Evolutionary conservation across 2,113 vertebrate species (phyloP).

Genomic region (Microtus ochrogaster): DNA sequence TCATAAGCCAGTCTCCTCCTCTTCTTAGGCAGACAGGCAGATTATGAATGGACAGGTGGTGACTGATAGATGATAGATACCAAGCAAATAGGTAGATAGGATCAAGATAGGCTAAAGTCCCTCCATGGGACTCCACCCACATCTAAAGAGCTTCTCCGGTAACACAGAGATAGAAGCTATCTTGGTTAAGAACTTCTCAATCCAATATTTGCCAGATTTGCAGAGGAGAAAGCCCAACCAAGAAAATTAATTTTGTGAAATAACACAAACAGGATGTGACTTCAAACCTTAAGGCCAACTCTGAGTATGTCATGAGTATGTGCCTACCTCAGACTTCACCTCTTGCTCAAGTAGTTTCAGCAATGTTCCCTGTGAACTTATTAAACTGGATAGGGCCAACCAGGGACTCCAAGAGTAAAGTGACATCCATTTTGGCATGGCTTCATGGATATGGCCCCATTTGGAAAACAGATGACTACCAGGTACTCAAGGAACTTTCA

Average conservation of each 20-base stretch:
- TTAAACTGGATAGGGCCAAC: background rate
- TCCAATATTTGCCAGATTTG: background rate
- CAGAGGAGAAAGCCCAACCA: background rate
- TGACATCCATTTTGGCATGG: background rate
- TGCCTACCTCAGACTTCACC: background rate
- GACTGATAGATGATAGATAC: background rate
- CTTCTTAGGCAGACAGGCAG: background rate
- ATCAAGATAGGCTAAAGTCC: background rate
- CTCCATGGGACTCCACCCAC: background rate
- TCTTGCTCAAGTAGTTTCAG: background rate
- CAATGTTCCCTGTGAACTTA: background rate
- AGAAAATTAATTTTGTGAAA: background rate
- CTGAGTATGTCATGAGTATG: background rate
- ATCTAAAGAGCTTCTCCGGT: slow-evolving; percentile 33
- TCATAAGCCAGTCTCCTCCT: background rate
- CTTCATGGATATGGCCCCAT: slow-evolving; percentile 27
- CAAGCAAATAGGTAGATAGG: background rate
- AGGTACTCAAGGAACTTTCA: slow-evolving; percentile 59
- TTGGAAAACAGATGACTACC: slow-evolving; percentile 58
- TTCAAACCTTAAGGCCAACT: slow-evolving; percentile 4
- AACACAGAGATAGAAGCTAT: background rate
- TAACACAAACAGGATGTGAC: background rate
- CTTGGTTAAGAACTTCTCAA: background rate
- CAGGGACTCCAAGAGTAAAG: slow-evolving; percentile 1
- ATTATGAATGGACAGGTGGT: background rate